Evolutionary conservation across 2,797 vertebrate species (phyloP).

Genomic region (Pangasius sanitwongsei): DNA sequence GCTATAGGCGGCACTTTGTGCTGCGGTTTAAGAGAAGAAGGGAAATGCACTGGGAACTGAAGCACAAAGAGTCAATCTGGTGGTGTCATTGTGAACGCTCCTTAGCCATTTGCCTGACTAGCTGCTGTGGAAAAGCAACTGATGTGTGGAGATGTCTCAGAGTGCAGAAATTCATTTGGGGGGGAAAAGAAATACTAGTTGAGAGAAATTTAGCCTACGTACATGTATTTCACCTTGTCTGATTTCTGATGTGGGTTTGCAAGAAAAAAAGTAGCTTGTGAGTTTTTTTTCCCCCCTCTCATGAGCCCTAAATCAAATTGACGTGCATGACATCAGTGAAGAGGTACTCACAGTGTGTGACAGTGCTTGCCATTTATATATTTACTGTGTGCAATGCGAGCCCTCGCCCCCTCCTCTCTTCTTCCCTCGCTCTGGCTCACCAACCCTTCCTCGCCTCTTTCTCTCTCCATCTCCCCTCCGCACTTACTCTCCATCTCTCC

Average conservation of each 20-base stretch:
- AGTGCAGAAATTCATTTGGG: constrained; percentile 22
- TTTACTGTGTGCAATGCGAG: constrained; percentile 58
- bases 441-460: constrained; percentile 44
- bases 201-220: constrained; percentile 19
- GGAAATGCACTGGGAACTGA: constrained; percentile 36
- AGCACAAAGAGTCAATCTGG: constrained; percentile 51
- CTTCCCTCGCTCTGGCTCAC: constrained; percentile 52
- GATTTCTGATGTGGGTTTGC: constrained; percentile 2
- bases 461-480: constrained; percentile 24
- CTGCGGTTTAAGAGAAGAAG: constrained; percentile 35
- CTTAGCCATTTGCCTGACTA: constrained; percentile 45
- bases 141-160: constrained; percentile 47
- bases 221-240: constrained; percentile 39
- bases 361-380: constrained; percentile 60
- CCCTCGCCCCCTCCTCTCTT: constrained; percentile 40
- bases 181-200: not conserved
- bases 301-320: constrained; percentile 57
- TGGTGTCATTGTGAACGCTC: constrained; percentile 43
- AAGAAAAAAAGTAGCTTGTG: constrained; percentile 1
- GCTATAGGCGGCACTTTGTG: not conserved
- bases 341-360: constrained; percentile 56
- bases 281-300: constrained; percentile 10
- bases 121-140: constrained; percentile 54
- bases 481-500: constrained; percentile 26
- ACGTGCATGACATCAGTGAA: constrained; percentile 58